Evolutionary conservation across 2,888 invertebrate genomes (phyloP).

Genomic region (Dasypogon diadema): DNA sequence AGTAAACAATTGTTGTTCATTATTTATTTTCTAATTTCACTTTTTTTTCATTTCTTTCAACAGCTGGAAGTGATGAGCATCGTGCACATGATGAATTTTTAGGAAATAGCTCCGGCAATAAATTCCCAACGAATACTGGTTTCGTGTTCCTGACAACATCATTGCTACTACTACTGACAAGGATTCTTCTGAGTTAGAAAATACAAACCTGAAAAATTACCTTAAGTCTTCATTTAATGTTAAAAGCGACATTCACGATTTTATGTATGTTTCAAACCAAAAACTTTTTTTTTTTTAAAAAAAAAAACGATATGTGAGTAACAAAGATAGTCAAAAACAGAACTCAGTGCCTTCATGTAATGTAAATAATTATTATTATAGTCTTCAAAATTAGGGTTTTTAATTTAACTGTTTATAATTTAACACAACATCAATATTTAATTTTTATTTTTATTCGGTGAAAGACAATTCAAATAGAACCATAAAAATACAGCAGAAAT

Average conservation of each 20-base stretch:
- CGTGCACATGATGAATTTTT: slow-evolving; percentile 56
- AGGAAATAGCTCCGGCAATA: slow-evolving; percentile 54
- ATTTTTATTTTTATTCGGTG: not conserved
- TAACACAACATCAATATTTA: slow-evolving; percentile 18
- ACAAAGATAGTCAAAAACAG: slow-evolving; percentile 32
- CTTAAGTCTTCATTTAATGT: not conserved
- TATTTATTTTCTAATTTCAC: not conserved
- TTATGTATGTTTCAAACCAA: slow-evolving; percentile 21
- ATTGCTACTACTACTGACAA: slow-evolving; percentile 49
- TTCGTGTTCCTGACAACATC: slow-evolving; percentile 54
- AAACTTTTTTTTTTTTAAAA: slow-evolving; percentile 4
- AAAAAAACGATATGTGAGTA: too few relatives aligned
- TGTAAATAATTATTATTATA: slow-evolving; percentile 48
- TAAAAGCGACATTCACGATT: slow-evolving; percentile 11
- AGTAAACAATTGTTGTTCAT: slow-evolving; percentile 6
- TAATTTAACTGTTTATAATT: slow-evolving; percentile 22
- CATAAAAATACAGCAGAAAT: not conserved
- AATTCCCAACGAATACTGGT: slow-evolving; percentile 49
- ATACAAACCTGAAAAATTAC: not conserved
- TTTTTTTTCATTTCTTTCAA: slow-evolving; percentile 1
- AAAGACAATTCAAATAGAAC: not conserved
- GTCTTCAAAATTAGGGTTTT: too few relatives aligned
- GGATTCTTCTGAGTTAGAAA: slow-evolving; percentile 44
- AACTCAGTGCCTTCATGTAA: slow-evolving; percentile 52
- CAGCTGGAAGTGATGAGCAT: slow-evolving; percentile 57